A percentile compares a stretch with the other conserved stretches of the same genome.
phyloP scores from a whole-genome alignment of 2,888 invertebrate species.

The Oeneis ivallda region DNA sequence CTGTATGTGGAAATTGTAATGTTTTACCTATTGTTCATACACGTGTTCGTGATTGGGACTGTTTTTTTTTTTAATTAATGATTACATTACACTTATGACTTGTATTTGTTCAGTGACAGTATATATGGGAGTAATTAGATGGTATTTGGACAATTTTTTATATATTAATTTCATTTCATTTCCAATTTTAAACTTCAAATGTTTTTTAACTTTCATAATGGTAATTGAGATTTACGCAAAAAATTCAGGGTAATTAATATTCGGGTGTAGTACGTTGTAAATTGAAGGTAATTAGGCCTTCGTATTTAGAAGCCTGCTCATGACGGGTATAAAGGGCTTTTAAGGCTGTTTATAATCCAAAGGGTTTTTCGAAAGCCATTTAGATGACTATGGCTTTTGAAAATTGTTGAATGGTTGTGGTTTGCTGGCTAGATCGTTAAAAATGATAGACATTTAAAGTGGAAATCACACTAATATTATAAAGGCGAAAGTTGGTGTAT shows the following conservation, averaged over 20 bases:
- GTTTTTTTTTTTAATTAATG: background rate
- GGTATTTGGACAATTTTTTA: too few species aligned
- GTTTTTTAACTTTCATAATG: slow-evolving; percentile 11
- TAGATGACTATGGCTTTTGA: slow-evolving; percentile 25
- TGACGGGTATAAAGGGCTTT: slow-evolving; percentile 61
- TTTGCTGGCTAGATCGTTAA: background rate
- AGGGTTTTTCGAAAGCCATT: slow-evolving; percentile 37
- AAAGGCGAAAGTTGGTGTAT: too few species aligned
- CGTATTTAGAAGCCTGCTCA: slow-evolving; percentile 53
- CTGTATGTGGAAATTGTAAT: background rate
- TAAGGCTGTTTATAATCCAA: slow-evolving; percentile 60
- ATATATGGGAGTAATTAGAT: too few species aligned
- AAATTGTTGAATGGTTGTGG: slow-evolving; percentile 27
- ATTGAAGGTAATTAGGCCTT: slow-evolving; percentile 71
- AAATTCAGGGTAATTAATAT: slow-evolving; percentile 23
- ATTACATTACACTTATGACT: too few species aligned
- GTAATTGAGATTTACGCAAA: background rate
- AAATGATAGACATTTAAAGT: background rate
- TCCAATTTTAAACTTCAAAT: background rate
- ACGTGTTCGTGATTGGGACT: background rate
- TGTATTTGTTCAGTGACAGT: too few species aligned
- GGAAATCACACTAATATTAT: too few species aligned
- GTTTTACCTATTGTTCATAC: background rate
- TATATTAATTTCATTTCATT: too few species aligned
- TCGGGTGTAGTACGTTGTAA: slow-evolving; percentile 51